Evolutionary conservation across 1,140 invertebrate species (phyloP), one percentile per base, ranked within the genome.

Genomic region (Euwallacea fornicatus): DNA sequence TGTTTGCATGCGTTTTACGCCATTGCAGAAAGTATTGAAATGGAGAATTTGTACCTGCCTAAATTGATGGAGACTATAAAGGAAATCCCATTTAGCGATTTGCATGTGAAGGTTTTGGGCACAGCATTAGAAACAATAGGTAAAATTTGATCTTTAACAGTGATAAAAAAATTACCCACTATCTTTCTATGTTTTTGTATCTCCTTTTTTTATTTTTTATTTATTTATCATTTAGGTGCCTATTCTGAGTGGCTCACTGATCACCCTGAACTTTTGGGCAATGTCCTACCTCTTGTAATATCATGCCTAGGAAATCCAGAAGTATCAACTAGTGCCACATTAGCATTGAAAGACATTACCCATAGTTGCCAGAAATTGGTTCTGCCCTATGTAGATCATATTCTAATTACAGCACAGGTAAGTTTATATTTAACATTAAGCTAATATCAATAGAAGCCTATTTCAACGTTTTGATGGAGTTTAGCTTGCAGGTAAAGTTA

Each of bases 331-430:
- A 85, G 88, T 63, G 93, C 94, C 0, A 95, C 94, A 9, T 88
- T 96, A 81, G 93, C 95, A 3, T 83, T 97, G 0, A 94, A 94
- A 78, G 94, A 96, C 75, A 86, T 97, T 21, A 89, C 91, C 2
- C 83, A 89, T 15, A 93, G 95, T 78, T 95, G 93, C 78, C 86
- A 87, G 68, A 78, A 86, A 6, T 86, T 89, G 77, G 83, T 97
- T 21, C 84, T 86, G 54, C 90, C 91, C 0, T 91, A 90, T 74
- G 90, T 91, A 0, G 86, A 86, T 62, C 86, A 89, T 67, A 87
- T 94, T 56, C 83, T 93, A 0, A 80, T 85, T 50, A 86, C 89
- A 15, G 84, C 88, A 75, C 86, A 88, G 81, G 77, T 77, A 74
- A 65, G 47, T 50, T 2, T 11, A 6, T 33, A 33, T 33, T 1